Conservation (phyloP, 2,113 vertebrate species). For the Rana temporaria region DNA sequence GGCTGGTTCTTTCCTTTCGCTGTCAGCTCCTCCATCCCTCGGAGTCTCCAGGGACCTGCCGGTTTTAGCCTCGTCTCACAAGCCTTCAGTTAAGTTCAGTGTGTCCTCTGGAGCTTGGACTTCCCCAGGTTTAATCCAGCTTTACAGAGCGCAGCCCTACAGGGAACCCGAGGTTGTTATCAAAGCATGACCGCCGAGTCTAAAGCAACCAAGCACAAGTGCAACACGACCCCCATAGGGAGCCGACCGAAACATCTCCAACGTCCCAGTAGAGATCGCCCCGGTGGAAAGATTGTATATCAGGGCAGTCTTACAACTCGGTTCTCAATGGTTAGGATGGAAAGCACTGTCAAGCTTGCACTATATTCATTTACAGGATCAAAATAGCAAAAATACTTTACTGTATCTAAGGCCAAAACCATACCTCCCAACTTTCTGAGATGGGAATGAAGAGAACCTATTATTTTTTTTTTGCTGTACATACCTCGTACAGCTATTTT, state of each 20-base stretch:
- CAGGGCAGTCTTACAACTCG: neutral
- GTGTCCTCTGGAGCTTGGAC: neutral
- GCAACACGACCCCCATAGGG: neutral
- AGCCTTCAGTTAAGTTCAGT: neutral
- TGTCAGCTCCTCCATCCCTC: neutral
- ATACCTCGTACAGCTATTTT: too few relatives aligned
- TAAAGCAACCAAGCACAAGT: neutral
- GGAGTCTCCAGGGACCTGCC: too few relatives aligned
- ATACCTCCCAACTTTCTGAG: too few relatives aligned
- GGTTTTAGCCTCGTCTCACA: neutral
- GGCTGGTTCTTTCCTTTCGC: neutral
- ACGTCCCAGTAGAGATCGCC: neutral
- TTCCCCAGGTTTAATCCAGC: neutral
- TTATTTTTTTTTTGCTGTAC: too few relatives aligned
- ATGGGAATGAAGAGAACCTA: too few relatives aligned
- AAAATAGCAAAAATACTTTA: too few relatives aligned
- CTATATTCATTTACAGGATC: too few relatives aligned
- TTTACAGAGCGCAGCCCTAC: neutral
- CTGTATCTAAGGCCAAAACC: too few relatives aligned
- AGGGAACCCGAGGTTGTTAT: constrained; percentile 10
- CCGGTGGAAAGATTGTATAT: neutral
- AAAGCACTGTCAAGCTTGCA: too few relatives aligned
- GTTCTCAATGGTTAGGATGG: neutral
- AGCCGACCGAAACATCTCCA: neutral
- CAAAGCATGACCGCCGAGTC: constrained; percentile 3